Percentiles rank a stretch among this genome's conserved stretches.
These are phyloP conservation scores for Microtus richardsoni DNA, from an alignment of 2,113 vertebrate genomes.

Conservation along the genomic window DNA sequence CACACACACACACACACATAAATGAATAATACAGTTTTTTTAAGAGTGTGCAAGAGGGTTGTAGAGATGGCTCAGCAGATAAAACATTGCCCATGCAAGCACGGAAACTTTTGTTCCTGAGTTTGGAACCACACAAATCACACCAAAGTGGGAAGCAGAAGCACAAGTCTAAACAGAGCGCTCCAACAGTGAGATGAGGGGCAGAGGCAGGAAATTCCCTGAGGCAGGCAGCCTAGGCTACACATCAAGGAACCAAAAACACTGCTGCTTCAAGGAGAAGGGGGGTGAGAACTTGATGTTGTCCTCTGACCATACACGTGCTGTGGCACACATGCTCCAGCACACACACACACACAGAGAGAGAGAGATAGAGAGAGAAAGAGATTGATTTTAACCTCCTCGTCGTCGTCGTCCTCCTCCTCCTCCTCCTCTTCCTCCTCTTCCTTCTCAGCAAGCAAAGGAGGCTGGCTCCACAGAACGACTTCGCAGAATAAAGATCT, in stretches of 20 bases:
- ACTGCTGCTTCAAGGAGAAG: neutral
- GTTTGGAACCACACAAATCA: neutral
- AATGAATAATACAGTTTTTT: neutral
- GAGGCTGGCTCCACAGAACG: fast-evolving
- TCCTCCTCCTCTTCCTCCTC: neutral
- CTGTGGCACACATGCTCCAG: neutral
- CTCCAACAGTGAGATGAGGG: neutral
- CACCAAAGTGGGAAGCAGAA: neutral
- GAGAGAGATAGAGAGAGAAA: too few species aligned
- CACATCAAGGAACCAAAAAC: neutral
- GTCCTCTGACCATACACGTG: neutral
- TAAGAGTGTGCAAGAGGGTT: neutral
- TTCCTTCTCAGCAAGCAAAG: neutral
- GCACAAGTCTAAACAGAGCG: neutral
- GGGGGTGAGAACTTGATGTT: neutral
- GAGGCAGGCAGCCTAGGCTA: neutral
- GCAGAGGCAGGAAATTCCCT: neutral
- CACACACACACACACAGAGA: neutral
- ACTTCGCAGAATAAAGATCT: neutral
- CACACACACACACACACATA: too few species aligned
- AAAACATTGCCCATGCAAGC: neutral
- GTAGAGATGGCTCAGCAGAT: neutral
- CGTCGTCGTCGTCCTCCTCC: too few species aligned
- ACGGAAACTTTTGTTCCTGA: too few species aligned
- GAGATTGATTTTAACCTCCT: neutral